Conservation (phyloP, 2,888 invertebrate species). For the Timandra comae region DNA sequence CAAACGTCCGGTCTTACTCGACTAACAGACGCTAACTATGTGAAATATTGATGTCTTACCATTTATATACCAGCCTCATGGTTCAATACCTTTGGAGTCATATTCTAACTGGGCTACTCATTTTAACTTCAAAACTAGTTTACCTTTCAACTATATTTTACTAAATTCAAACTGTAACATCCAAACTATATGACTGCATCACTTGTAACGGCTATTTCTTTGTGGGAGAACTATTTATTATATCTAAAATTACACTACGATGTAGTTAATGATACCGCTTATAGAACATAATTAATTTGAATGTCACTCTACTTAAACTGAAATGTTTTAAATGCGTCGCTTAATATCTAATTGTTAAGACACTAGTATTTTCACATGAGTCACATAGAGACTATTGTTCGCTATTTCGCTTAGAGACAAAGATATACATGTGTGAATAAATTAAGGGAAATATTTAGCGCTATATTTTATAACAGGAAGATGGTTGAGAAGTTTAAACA, state of each 20-base stretch:
- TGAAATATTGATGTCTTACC: constrained; percentile 28
- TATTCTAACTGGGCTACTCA: too few species aligned
- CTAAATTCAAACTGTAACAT: too few species aligned
- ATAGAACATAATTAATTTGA: constrained; percentile 9
- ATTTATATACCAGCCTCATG: too few species aligned
- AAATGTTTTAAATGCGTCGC: constrained; percentile 41
- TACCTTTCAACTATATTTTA: too few species aligned
- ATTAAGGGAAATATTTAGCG: constrained; percentile 19
- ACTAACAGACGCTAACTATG: constrained; percentile 54
- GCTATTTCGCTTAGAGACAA: constrained; percentile 32
- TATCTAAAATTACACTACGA: too few species aligned
- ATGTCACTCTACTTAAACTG: constrained; percentile 14
- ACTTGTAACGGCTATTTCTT: constrained; percentile 39
- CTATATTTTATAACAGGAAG: constrained; percentile 16
- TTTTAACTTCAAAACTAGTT: too few species aligned
- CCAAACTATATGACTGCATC: constrained; percentile 12
- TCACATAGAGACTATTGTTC: constrained; percentile 48
- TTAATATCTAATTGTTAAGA: constrained; percentile 36
- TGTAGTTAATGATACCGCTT: constrained; percentile 21
- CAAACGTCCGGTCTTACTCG: constrained; percentile 71
- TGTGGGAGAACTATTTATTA: constrained; percentile 53
- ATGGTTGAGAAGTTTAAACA: constrained; percentile 8
- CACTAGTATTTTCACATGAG: constrained; percentile 42
- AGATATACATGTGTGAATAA: constrained; percentile 22
- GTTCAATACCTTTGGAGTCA: too few species aligned